Conservation (phyloP, 2,888 invertebrate genomes). For the Dinocampus coccinellae region DNA sequence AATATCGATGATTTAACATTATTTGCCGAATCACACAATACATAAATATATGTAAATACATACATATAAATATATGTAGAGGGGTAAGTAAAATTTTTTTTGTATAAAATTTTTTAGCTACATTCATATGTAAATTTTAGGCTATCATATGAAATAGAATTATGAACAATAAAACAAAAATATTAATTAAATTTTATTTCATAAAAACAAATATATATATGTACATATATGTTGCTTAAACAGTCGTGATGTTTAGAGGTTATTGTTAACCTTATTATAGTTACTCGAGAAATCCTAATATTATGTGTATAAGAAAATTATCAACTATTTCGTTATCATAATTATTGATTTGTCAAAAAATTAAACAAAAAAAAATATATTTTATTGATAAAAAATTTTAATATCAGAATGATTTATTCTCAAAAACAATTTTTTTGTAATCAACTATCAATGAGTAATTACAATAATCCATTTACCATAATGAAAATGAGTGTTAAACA, state of each 20-base stretch:
- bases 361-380: not conserved
- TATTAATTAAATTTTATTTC: too few relatives aligned
- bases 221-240: too few relatives aligned
- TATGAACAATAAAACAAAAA: too few relatives aligned
- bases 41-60: not conserved
- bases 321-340: not conserved
- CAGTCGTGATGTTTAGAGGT: not conserved
- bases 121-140: not conserved
- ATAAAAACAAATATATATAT: too few relatives aligned
- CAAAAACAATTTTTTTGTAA: not conserved
- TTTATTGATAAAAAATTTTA: not conserved
- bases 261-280: too few relatives aligned
- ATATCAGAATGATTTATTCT: constrained; percentile 2
- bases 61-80: not conserved
- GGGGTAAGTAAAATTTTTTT: not conserved
- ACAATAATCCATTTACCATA: not conserved
- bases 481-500: not conserved
- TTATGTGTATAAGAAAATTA: not conserved
- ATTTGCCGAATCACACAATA: not conserved
- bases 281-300: too few relatives aligned
- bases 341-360: too few relatives aligned
- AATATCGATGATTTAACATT: not conserved
- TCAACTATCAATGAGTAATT: not conserved
- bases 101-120: not conserved
- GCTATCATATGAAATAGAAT: not conserved